A percentile compares a stretch with the other conserved stretches of the same genome.
phyloP scores from a whole-genome alignment of 2,888 invertebrate species.

The Coremacera marginata region DNA sequence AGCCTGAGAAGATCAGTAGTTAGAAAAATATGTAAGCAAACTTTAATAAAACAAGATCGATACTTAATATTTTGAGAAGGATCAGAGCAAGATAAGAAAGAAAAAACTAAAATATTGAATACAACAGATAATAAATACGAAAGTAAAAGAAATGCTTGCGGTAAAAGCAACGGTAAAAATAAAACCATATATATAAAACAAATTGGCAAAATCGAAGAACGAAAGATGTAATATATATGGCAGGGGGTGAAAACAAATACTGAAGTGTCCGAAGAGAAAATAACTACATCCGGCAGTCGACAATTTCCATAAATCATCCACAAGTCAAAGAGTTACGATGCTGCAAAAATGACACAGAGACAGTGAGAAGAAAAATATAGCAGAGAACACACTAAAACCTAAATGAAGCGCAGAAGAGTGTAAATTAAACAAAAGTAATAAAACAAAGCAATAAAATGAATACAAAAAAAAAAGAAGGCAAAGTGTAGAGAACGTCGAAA shows the following conservation, averaged over 20 bases:
- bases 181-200: not conserved
- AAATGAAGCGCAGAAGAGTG: not conserved
- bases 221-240: not conserved
- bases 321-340: not conserved
- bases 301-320: not conserved
- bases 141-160: not conserved
- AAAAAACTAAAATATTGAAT: not conserved
- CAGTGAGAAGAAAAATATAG: not conserved
- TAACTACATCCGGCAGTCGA: constrained; percentile 16
- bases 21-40: not conserved
- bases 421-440: constrained; percentile 14
- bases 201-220: not conserved
- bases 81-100: not conserved
- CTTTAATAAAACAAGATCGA: not conserved
- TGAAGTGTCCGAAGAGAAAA: not conserved
- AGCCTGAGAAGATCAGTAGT: not conserved
- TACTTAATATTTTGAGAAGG: not conserved
- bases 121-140: not conserved
- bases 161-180: not conserved
- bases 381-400: not conserved
- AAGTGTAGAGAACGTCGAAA: constrained; percentile 25
- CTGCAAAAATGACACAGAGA: not conserved
- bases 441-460: constrained; percentile 14
- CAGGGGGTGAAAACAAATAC: not conserved
- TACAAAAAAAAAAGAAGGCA: not conserved